A percentile compares a stretch with the other conserved stretches of the same genome.
Conservation (phyloP, 2,113 vertebrate genomes). For the Sphyrna mokarran region DNA sequence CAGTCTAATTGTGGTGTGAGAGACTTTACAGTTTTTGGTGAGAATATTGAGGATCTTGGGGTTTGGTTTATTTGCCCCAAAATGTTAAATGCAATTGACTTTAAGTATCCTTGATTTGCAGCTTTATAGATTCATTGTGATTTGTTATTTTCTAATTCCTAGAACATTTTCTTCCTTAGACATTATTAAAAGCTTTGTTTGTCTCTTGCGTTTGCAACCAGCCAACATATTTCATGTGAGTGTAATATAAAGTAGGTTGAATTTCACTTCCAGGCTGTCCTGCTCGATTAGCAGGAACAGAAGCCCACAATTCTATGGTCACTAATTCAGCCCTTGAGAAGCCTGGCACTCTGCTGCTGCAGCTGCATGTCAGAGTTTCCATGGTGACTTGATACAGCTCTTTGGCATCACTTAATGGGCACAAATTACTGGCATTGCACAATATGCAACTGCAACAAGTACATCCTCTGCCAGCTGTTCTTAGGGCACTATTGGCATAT, state of each 20-base stretch:
- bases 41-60: neutral
- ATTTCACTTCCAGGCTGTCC: neutral
- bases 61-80: neutral
- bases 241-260: neutral
- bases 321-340: neutral
- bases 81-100: neutral
- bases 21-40: neutral
- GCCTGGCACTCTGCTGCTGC: neutral
- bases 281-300: neutral
- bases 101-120: neutral
- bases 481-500: slow-evolving; percentile 1
- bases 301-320: slow-evolving; percentile 27
- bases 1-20: neutral
- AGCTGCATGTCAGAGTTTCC: neutral
- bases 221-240: neutral
- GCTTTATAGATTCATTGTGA: neutral
- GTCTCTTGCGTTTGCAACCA: neutral
- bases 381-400: slow-evolving; percentile 22
- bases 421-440: neutral
- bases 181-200: neutral
- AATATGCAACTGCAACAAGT: neutral
- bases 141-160: neutral
- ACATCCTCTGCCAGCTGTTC: slow-evolving; percentile 1
- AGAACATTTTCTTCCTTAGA: neutral
- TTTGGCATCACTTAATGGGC: slow-evolving; percentile 24